Percentiles rank a stretch among this genome's conserved stretches.
phyloP scores from a whole-genome alignment of 1,140 invertebrate genomes.

The Oedothorax gibbosus region DNA sequence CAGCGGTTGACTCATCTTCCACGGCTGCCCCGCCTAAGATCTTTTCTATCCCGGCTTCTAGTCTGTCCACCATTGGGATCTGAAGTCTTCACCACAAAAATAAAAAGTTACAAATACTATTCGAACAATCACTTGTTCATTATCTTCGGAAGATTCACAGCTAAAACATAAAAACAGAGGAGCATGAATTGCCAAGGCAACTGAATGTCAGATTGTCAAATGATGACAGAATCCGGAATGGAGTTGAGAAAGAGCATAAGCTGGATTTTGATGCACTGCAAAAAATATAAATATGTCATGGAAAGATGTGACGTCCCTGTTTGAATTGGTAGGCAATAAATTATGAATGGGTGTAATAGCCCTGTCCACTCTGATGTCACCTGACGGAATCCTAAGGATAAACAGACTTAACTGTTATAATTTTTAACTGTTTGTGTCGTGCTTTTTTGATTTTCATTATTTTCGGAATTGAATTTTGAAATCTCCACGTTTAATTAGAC shows the following conservation, averaged over 20 bases:
- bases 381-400: too few relatives aligned
- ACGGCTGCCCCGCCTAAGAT: conserved; percentile 69
- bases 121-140: not conserved
- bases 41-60: conserved; percentile 69
- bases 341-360: too few relatives aligned
- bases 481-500: too few relatives aligned
- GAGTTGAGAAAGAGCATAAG: not conserved
- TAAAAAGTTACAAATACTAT: not conserved
- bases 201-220: conserved; percentile 16
- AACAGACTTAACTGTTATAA: too few relatives aligned
- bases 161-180: conserved; percentile 6
- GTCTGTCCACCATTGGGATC: conserved; percentile 65
- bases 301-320: too few relatives aligned
- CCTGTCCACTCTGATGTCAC: too few relatives aligned
- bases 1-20: conserved; percentile 65
- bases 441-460: too few relatives aligned
- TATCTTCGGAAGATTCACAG: not conserved
- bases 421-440: too few relatives aligned
- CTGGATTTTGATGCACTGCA: not conserved
- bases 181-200: conserved; percentile 45
- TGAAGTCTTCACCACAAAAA: conserved; percentile 15
- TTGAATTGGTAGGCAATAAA: too few relatives aligned
- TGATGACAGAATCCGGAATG: not conserved
- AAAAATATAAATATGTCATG: too few relatives aligned
- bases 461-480: too few relatives aligned